Conservation (phyloP, 2,888 invertebrate species). For the Lithophane ornitopus region DNA sequence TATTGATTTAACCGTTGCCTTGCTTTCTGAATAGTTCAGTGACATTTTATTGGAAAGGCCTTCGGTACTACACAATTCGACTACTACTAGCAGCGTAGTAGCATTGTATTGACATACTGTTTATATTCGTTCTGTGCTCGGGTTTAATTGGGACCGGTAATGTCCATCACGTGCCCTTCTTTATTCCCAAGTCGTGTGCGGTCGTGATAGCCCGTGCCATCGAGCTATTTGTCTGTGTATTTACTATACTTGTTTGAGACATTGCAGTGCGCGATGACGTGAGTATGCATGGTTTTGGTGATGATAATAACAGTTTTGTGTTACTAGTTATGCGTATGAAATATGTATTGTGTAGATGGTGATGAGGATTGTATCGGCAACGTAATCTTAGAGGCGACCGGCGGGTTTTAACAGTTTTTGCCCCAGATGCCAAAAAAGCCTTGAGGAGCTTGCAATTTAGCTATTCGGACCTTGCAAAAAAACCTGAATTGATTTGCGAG, state of each 20-base stretch:
- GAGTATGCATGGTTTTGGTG: slow-evolving; percentile 42
- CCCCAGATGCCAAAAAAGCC: no score
- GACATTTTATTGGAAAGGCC: slow-evolving; percentile 29
- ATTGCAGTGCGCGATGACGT: slow-evolving; percentile 48
- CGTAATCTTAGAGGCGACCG: background rate
- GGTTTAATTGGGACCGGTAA: slow-evolving; percentile 51
- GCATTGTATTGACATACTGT: slow-evolving; percentile 30
- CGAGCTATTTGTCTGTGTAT: slow-evolving; percentile 27
- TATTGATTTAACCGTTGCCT: slow-evolving; percentile 30
- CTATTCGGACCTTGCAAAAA: background rate
- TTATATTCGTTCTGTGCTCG: slow-evolving; percentile 51
- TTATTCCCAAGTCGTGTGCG: slow-evolving; percentile 62
- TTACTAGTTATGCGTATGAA: background rate
- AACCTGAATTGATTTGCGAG: background rate
- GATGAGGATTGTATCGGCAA: slow-evolving; percentile 1
- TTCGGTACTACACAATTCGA: background rate
- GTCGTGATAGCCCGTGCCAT: slow-evolving; percentile 56
- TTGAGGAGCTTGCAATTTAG: background rate
- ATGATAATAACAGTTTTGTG: slow-evolving; percentile 12
- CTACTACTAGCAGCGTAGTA: background rate
- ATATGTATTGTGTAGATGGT: background rate
- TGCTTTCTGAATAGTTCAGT: slow-evolving; percentile 41
- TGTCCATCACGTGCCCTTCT: slow-evolving; percentile 62
- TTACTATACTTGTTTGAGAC: slow-evolving; percentile 38
- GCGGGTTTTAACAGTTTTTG: background rate